Evolutionary conservation across 1,140 invertebrate species (phyloP).

Genomic region (Ips nitidus): DNA sequence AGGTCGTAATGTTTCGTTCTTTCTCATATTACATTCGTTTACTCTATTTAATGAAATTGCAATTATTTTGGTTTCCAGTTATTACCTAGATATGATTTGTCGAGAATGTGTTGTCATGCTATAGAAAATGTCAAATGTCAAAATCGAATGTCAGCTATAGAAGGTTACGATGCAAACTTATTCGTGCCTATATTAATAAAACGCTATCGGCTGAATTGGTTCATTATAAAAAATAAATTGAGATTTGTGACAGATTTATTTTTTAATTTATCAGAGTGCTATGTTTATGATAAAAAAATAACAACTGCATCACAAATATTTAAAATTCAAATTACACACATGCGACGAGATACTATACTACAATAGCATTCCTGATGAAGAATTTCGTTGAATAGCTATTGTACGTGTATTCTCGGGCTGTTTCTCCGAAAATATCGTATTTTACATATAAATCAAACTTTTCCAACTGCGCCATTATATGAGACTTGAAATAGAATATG

Average conservation of each 20-base stretch:
- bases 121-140: too few species aligned
- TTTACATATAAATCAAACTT: conserved; percentile 14
- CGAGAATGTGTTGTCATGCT: too few species aligned
- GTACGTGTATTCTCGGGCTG: conserved; percentile 2
- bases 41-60: too few species aligned
- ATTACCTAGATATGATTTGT: too few species aligned
- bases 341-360: neutral
- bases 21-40: too few species aligned
- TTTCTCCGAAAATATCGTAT: conserved; percentile 6
- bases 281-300: neutral
- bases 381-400: conserved; percentile 9
- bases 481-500: conserved; percentile 5
- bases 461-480: conserved; percentile 1
- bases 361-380: conserved; percentile 3
- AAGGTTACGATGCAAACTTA: too few species aligned
- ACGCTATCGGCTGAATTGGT: too few species aligned
- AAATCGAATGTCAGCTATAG: too few species aligned
- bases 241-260: neutral
- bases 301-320: neutral
- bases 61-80: too few species aligned
- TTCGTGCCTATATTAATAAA: too few species aligned
- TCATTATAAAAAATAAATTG: neutral
- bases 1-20: too few species aligned
- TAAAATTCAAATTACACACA: neutral
- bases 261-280: conserved; percentile 2